These are phyloP conservation scores for Todus mexicanus DNA, from an alignment of 2,797 vertebrate species.

Conservation along the genomic window DNA sequence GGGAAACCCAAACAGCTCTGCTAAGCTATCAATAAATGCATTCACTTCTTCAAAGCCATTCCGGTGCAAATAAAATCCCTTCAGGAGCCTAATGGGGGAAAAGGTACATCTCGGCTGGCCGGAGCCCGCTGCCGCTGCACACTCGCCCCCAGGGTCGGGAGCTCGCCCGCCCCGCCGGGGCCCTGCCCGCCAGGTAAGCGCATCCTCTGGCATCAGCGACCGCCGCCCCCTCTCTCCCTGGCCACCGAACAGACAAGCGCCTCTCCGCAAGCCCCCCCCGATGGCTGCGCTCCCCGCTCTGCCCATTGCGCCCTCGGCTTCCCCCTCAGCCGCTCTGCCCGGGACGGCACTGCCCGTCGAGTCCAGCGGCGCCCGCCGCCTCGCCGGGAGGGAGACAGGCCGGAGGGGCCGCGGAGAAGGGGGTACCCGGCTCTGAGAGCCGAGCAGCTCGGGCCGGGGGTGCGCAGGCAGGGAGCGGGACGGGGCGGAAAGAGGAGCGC, in stretches of 20 bases:
- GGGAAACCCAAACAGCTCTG: slow-evolving; percentile 12
- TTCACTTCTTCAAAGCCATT: neutral
- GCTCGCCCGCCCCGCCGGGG: neutral
- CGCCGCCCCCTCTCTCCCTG: neutral
- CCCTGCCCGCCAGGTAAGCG: neutral
- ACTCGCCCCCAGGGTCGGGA: neutral
- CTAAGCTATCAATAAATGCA: slow-evolving; percentile 26
- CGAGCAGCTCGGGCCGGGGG: neutral
- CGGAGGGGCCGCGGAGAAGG: neutral
- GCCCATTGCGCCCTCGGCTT: too few relatives aligned
- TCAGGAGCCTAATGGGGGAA: neutral
- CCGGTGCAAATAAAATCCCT: neutral
- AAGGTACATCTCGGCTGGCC: neutral
- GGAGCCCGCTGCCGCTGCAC: neutral
- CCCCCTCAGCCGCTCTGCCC: neutral
- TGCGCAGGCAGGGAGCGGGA: neutral
- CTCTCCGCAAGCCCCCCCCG: neutral
- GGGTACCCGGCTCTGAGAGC: neutral
- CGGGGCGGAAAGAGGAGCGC: neutral
- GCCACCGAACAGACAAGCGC: neutral
- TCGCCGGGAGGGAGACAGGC: neutral
- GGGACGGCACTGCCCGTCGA: neutral
- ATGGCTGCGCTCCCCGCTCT: too few relatives aligned
- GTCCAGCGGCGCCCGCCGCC: neutral
- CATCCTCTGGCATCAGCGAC: neutral